Evolutionary conservation across 1,140 invertebrate species (phyloP), one percentile per base, ranked within the genome.

Genomic region (Aethina tumida): DNA sequence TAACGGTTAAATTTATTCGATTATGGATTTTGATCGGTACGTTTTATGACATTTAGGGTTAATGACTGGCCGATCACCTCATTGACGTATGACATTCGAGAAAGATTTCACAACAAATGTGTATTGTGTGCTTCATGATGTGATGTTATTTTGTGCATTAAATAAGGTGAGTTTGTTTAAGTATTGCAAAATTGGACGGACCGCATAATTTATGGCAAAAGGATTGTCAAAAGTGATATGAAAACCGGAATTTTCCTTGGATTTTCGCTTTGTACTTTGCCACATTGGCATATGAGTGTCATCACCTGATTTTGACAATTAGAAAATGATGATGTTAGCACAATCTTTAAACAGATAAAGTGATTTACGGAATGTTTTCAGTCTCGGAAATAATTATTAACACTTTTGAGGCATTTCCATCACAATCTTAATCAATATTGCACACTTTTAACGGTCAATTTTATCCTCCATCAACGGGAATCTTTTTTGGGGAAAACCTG

Each of bases 71-170:
- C 37, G 31, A 45, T 32, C 38, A 41, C 32, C 30, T 41, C 30
- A 26, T 41, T 41, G 32, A 34, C 39, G 33, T 41, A 29, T 45
- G 39, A 45, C 43, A 40, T 51, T 48, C 43, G 49, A 35, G 47
- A 46, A 52, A 26, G 43, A 53, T 56, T 56, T 56, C 51, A 56
- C 52, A 56, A 58, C 51, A 58, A 49, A 52, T 49, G 49, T 54
- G 47, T 42, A 43, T 49, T 45, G 42, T 50, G 42, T 52, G 25
- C 34, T 49, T 44, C 53, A 56, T 56, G 46, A 58, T 58, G 55
- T 58, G 50, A 57, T 48, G 48, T 43, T 40, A 41, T 45, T 29
- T 39, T 35, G 29, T 39, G 26, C 27, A 55, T 42, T 43, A 46
- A 35, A 34, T 42, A 57, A 57, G 55, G 55, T 57, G 52, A 39